Evolutionary conservation across 2,888 invertebrate genomes (phyloP).

Genomic region (Yponomeuta malinellus): DNA sequence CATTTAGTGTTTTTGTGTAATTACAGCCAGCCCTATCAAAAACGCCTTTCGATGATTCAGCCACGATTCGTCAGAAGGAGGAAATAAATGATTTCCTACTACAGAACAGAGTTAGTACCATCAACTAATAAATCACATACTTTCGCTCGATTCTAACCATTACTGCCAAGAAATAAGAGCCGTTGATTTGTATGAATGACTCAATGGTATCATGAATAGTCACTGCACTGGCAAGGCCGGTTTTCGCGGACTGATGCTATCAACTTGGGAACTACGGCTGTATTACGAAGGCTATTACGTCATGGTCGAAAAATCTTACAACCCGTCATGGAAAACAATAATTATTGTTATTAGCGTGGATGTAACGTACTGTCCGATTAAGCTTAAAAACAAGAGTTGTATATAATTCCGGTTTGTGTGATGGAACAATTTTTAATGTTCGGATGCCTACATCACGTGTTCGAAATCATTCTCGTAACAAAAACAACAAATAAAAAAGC

Average conservation of each 20-base stretch:
- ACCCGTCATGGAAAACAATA: background rate
- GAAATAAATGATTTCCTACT: no score
- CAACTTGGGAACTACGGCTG: constrained; percentile 1
- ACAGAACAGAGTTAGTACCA: no score
- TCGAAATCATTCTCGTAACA: background rate
- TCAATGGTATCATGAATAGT: background rate
- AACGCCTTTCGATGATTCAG: no score
- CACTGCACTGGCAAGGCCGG: background rate
- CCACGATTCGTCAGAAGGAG: no score
- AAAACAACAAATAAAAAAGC: background rate
- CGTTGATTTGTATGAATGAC: background rate
- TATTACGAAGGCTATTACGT: constrained; percentile 3
- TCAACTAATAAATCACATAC: no score
- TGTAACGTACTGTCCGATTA: background rate
- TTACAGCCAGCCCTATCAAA: no score
- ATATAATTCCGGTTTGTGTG: constrained; percentile 9
- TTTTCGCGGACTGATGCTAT: constrained; percentile 8
- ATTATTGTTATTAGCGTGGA: background rate
- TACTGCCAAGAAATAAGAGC: background rate
- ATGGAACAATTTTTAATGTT: background rate
- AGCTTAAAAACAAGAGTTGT: constrained; percentile 2
- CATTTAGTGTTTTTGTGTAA: no score
- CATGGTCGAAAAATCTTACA: constrained; percentile 8
- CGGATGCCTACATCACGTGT: background rate
- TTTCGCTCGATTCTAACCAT: no score